Conservation (phyloP, 2,113 vertebrate species). For the Bos taurus region ARS-UCD2.0 NC_037336.1:54188501-54189000, state of each 20-base stretch:
- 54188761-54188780: neutral
- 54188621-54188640: neutral
- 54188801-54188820: neutral
- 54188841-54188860: neutral
- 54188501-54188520: neutral
- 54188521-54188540: neutral
- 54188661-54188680: neutral
- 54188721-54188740: neutral
- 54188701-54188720: neutral
- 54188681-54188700: neutral
- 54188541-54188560: neutral
- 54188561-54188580: slow-evolving; percentile 23
- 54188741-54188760: neutral
- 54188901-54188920: neutral
- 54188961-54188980: neutral
- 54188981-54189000: neutral
- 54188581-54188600: neutral
- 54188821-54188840: neutral
- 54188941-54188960: slow-evolving; percentile 23
- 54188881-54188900: neutral
- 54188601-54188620: neutral
- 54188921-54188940: slow-evolving; percentile 1
- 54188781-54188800: neutral
- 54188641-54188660: neutral
- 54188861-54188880: neutral